phyloP scores from a whole-genome alignment of 2,113 vertebrate species.

The Manacus vitellinus region DNA sequence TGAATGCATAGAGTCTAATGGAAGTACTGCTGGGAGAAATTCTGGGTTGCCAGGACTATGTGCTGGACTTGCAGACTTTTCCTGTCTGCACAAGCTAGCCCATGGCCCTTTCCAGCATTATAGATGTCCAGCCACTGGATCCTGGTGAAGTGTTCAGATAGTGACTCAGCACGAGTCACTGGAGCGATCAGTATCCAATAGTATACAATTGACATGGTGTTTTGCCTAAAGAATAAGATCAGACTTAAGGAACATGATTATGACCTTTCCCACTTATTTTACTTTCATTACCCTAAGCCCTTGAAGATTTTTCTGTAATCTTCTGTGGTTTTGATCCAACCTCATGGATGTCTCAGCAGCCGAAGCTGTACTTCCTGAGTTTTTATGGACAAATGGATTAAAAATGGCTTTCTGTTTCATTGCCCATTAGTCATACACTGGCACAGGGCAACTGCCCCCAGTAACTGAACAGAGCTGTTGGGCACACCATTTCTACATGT shows the following conservation, averaged over 20 bases:
- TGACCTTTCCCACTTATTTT: constrained; percentile 25
- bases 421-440: neutral
- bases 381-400: neutral
- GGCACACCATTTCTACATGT: neutral
- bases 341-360: neutral
- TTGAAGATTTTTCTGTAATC: neutral
- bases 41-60: neutral
- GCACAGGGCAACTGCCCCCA: neutral
- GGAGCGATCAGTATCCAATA: neutral
- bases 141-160: neutral
- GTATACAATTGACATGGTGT: neutral
- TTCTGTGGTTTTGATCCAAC: neutral
- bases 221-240: constrained; percentile 22
- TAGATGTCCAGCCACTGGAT: neutral
- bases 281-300: neutral
- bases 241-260: neutral
- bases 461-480: neutral
- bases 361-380: neutral
- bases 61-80: neutral
- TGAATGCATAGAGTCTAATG: neutral
- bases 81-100: neutral
- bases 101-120: neutral
- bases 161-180: neutral
- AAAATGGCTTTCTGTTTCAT: neutral
- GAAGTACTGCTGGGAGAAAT: neutral